These are phyloP conservation scores for Lutjanus argentimaculatus DNA, from an alignment of 2,797 vertebrate species.

Conservation along the genomic window DNA sequence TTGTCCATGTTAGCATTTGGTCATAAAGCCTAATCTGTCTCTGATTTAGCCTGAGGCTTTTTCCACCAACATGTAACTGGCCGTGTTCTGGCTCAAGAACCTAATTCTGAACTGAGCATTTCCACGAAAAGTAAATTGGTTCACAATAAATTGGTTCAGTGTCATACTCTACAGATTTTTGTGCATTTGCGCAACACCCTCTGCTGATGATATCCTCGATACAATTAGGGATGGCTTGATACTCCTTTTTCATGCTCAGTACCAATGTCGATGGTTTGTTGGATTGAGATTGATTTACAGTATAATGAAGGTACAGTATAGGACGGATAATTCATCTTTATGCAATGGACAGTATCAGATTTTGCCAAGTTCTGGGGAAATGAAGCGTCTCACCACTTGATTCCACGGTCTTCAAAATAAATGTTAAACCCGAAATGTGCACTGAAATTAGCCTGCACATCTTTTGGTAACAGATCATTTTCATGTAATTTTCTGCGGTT, in stretches of 20 bases:
- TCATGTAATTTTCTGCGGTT: conserved; percentile 7
- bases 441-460: conserved; percentile 4
- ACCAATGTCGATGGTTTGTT: neutral
- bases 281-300: conserved; percentile 5
- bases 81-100: too few species aligned
- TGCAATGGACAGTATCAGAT: neutral
- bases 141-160: too few species aligned
- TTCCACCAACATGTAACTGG: too few species aligned
- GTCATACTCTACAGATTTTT: too few species aligned
- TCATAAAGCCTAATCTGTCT: conserved; percentile 6
- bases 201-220: too few species aligned
- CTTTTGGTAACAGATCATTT: neutral
- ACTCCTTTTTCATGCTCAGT: too few species aligned
- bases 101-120: too few species aligned
- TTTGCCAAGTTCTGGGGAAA: neutral
- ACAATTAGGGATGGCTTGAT: too few species aligned
- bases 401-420: conserved; percentile 15
- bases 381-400: conserved; percentile 15
- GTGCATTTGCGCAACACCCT: too few species aligned
- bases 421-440: neutral
- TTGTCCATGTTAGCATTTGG: conserved; percentile 29
- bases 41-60: neutral
- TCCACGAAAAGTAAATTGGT: too few species aligned
- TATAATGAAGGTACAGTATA: neutral
- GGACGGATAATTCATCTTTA: conserved; percentile 3